Conservation (phyloP, 2,797 vertebrate genomes). For the Parambassis ranga region DNA sequence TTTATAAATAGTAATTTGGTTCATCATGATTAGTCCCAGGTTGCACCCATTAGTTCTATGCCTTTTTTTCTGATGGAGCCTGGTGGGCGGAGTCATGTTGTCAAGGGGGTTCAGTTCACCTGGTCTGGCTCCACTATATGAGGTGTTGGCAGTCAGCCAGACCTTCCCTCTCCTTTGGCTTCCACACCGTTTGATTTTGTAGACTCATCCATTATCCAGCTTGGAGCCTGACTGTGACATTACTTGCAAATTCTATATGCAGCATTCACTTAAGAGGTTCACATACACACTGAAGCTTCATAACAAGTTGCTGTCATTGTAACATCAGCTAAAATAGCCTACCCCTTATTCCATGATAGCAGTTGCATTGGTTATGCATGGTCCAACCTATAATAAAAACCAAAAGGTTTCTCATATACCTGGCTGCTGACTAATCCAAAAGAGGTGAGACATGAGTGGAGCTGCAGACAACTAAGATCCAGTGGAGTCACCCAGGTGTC, state of each 20-base stretch:
- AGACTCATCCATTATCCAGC: background rate
- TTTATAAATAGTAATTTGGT: slow-evolving; percentile 1
- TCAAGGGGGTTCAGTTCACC: slow-evolving; percentile 6
- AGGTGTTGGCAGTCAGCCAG: background rate
- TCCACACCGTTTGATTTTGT: background rate
- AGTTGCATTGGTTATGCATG: too few species aligned
- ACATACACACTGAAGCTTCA: too few species aligned
- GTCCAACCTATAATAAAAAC: too few species aligned
- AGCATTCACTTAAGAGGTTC: too few species aligned
- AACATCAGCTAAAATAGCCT: too few species aligned
- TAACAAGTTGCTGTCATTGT: too few species aligned
- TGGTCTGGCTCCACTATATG: background rate
- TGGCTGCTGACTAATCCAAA: too few species aligned
- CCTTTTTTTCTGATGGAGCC: background rate
- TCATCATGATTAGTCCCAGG: background rate
- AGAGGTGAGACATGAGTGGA: too few species aligned
- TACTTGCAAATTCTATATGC: background rate
- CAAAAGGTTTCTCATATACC: too few species aligned
- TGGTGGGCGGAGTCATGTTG: background rate
- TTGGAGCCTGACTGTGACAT: background rate
- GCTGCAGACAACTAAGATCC: too few species aligned
- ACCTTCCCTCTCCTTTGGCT: background rate
- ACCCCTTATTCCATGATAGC: too few species aligned
- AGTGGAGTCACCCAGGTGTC: too few species aligned
- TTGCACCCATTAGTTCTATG: background rate